Conservation (phyloP, 2,888 invertebrate genomes). For the Liodrosophila aerea region DNA sequence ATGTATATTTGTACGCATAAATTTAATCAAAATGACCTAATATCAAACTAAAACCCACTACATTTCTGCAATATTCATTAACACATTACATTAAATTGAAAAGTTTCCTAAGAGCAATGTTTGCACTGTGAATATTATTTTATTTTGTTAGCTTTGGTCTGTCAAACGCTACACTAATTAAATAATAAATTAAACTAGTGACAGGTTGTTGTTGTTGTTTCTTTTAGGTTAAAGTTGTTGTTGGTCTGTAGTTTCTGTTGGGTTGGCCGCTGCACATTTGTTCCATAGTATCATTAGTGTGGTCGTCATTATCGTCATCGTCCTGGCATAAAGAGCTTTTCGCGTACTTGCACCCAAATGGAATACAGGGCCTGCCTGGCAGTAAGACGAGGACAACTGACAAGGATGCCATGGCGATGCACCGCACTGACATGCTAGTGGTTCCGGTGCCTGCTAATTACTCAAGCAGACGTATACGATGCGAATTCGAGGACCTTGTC, state of each 20-base stretch:
- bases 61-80: no score
- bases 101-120: no score
- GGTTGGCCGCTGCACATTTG: slow-evolving; percentile 42
- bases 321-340: slow-evolving; percentile 55
- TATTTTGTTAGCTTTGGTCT: neutral
- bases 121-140: no score
- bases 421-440: slow-evolving; percentile 31
- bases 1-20: no score
- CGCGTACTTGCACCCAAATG: slow-evolving; percentile 46
- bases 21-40: no score
- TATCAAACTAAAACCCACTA: no score
- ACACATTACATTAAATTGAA: no score
- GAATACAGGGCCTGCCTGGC: slow-evolving; percentile 27
- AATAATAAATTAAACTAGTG: slow-evolving; percentile 55
- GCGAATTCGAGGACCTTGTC: slow-evolving; percentile 65
- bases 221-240: slow-evolving; percentile 15
- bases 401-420: slow-evolving; percentile 48
- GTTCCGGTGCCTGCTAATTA: slow-evolving; percentile 67
- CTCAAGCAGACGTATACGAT: slow-evolving; percentile 62
- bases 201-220: slow-evolving; percentile 16
- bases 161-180: slow-evolving; percentile 50
- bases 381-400: slow-evolving; percentile 26
- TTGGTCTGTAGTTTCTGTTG: slow-evolving; percentile 21
- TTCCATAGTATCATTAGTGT: slow-evolving; percentile 30
- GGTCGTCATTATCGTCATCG: slow-evolving; percentile 49